Evolutionary conservation across 2,797 vertebrate genomes (phyloP), one percentile per base, ranked within the genome.

Genomic region (Myiothlypis coronata): DNA sequence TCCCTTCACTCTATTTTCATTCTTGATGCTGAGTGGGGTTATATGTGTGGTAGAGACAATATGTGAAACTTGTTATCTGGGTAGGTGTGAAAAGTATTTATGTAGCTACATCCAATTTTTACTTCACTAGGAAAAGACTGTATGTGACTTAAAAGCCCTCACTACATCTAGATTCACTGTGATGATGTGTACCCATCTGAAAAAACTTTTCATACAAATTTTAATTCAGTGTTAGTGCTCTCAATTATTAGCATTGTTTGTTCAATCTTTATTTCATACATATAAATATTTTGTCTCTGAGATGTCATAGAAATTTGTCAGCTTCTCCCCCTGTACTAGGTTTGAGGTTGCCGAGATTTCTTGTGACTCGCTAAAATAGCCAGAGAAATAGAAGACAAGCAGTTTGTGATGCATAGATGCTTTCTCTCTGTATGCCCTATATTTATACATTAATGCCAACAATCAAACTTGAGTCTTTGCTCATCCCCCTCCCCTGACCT

Each of bases 1-100:
- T 94, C 50, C 79, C 47, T 89, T 83, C 28, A 22, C 4, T 86
- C 69, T 88, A n/a, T 88, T 96, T 93, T 91, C 89, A 81, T 94
- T 81, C 65, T 95, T 86, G 59, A 44, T 75, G 28, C 34, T 75
- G 59, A 72, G 26, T 86, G 39, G 41, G 57, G 50, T 89, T 87
- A 49, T 53, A 57, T 0, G 1, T 81, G 55, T 83, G 43, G 76
- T 91, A 83, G 59, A 91, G 47, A 71, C 53, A 92, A 46, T 85
- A 89, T 55, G 57, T 80, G 79, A 87, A 85, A 71, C 52, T 67
- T 70, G 52, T 75, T 87, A 27, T 63, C 83, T 74, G 49, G 19
- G 46, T 55, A 89, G 56, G 44, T 91, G 64, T 4, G 11, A 56
- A 84, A 92, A 89, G 32, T 37, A 74, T 34, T 28, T 74, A 21